Evolutionary conservation across 1,140 invertebrate genomes (phyloP).

Genomic region (Sycophaga agraensis): DNA sequence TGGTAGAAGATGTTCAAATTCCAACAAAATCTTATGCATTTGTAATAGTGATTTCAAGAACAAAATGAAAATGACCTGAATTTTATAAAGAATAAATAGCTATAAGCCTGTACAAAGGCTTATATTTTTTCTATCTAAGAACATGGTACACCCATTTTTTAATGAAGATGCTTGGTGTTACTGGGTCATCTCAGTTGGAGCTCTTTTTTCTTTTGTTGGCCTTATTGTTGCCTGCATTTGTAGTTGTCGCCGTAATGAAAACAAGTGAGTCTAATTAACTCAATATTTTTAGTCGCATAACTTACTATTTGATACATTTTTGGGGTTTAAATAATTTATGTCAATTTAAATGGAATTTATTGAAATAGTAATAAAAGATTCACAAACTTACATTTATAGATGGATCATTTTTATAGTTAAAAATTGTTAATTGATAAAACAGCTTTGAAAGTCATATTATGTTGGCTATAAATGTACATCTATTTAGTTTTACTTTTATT

Average conservation of each 20-base stretch:
- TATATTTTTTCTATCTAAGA: conserved; percentile 12
- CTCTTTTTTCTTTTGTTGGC: conserved; percentile 49
- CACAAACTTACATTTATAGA: too few species aligned
- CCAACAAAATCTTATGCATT: neutral
- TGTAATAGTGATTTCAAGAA: neutral
- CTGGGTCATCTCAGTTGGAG: conserved; percentile 49
- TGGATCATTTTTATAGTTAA: too few species aligned
- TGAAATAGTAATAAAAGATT: too few species aligned
- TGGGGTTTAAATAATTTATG: too few species aligned
- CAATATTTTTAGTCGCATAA: too few species aligned
- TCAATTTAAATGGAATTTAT: too few species aligned
- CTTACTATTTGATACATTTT: too few species aligned
- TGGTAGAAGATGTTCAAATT: neutral
- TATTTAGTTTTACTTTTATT: too few species aligned
- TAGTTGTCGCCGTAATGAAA: conserved; percentile 51
- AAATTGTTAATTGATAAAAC: too few species aligned
- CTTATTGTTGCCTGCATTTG: conserved; percentile 52
- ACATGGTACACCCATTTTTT: conserved; percentile 41
- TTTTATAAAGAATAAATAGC: neutral
- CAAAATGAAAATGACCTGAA: conserved; percentile 17
- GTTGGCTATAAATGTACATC: too few species aligned
- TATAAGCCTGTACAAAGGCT: neutral
- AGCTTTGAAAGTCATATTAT: too few species aligned
- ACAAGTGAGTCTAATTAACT: conserved; percentile 40
- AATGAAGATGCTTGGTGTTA: conserved; percentile 47